Evolutionary conservation across 2,113 vertebrate genomes (phyloP).

Genomic region (Cinclus cinclus): DNA sequence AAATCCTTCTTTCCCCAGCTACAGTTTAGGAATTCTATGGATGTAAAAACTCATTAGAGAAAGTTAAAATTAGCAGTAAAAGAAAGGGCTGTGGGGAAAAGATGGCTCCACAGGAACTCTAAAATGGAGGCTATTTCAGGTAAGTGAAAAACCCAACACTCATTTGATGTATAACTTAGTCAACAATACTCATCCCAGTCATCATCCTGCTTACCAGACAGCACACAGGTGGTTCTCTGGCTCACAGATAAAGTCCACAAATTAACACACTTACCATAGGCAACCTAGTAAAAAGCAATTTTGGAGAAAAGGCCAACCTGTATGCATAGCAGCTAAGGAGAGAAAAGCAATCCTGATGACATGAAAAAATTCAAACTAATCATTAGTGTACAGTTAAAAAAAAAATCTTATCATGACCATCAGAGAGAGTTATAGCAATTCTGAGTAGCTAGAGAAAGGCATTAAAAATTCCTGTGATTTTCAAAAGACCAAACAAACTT

Average conservation of each 20-base stretch:
- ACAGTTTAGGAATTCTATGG: conserved; percentile 49
- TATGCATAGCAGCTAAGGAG: background rate
- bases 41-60: conserved; percentile 23
- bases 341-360: background rate
- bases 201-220: background rate
- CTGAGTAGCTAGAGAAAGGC: background rate
- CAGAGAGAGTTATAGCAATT: background rate
- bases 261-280: background rate
- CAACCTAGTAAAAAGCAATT: background rate
- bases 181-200: conserved; percentile 41
- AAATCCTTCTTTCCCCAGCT: conserved; percentile 29
- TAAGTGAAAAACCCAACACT: conserved; percentile 37
- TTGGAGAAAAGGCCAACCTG: background rate
- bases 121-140: conserved; percentile 57
- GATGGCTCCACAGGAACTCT: background rate
- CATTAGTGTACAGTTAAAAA: background rate
- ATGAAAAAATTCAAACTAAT: background rate
- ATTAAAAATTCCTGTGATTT: background rate
- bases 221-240: background rate
- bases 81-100: conserved; percentile 38
- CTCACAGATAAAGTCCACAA: conserved; percentile 11
- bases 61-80: conserved; percentile 54
- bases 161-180: conserved; percentile 22
- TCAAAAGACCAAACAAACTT: background rate
- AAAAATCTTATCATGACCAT: background rate